phyloP scores from a whole-genome alignment of 2,113 vertebrate genomes.

The Halichoerus grypus region DNA sequence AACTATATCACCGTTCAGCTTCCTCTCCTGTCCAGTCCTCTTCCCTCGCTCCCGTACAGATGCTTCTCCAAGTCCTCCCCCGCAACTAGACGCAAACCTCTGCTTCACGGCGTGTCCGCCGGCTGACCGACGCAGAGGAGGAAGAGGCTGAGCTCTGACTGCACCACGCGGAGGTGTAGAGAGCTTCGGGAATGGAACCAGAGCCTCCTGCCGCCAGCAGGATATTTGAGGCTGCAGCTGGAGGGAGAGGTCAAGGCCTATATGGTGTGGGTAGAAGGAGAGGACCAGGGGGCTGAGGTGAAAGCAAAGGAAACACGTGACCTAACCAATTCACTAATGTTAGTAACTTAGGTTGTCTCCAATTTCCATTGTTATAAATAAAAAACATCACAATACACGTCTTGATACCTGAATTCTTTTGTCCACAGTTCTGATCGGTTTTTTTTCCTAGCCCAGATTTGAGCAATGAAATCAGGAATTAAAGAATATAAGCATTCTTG shows the following conservation, averaged over 20 bases:
- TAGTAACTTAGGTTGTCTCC: background rate
- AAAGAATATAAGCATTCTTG: slow-evolving; percentile 14
- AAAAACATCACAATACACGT: background rate
- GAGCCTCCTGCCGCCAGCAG: background rate
- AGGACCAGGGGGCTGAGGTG: background rate
- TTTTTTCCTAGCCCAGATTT: slow-evolving; percentile 19
- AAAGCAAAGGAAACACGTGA: background rate
- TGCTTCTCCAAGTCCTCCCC: background rate
- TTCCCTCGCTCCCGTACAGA: background rate
- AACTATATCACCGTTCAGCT: too few species aligned
- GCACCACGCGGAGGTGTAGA: too few species aligned
- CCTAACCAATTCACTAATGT: background rate
- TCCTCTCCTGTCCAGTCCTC: background rate
- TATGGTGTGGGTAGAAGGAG: background rate
- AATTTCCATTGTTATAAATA: background rate
- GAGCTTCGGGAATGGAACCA: background rate
- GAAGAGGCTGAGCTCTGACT: background rate
- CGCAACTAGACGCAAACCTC: background rate
- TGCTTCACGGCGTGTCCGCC: background rate
- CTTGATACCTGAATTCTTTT: slow-evolving; percentile 11
- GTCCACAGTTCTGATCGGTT: background rate
- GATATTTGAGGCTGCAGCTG: background rate
- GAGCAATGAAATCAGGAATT: slow-evolving; percentile 20
- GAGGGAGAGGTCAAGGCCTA: background rate
- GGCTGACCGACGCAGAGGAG: background rate